Evolutionary conservation across 2,888 invertebrate genomes (phyloP), one percentile per base, ranked within the genome.

Genomic region (Callinectes sapidus): DNA sequence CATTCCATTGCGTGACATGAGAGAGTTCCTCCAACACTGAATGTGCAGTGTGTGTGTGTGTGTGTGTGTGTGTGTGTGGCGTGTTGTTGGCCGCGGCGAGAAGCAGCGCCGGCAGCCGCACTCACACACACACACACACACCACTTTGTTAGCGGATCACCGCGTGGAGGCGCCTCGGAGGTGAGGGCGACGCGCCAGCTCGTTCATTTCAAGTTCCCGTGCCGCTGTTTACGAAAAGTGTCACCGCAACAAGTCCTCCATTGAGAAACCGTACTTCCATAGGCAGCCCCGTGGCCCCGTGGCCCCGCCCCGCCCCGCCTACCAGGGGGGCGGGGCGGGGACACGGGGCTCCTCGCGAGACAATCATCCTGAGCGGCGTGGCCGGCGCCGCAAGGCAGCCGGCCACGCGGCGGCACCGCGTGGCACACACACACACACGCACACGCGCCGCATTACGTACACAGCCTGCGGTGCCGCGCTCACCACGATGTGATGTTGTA

Each of bases 211-310:
- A 81, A 35, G 13, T 32, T 81, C 81, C 32, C 32, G 13, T 35
- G 14, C 32, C 18, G 35, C 81, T 81, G 81, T 81, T 81, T 81
- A 81, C 81, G 32, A 35, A 81, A 35, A 81, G 81, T 81, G 81
- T 81, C 35, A 81, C 81, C 48, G 48, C 48, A 48, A 32, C 10
- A 81, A 81, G 13, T n/a, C 81, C 81, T 81, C 35, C 16, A 14
- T 35, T 48, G 48, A 48, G 48, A 32, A 35, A 81, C 35, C 14
- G 32, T 81, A 32, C 81, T 81, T 35, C 35, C 32, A 71, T 28
- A 71, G 81, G 81, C 81, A 81, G 81, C 81, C 13, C 2, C 81
- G 81, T 35, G 3, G 16, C 13, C 35, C 35, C 81, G 81, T 10
- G 35, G 35, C 16, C 81, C 32, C 35, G 32, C 35, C 2, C 71